These are phyloP conservation scores for Drosophila albomicans DNA, from an alignment of 1,140 invertebrate genomes.

Conservation along the genomic window DNA sequence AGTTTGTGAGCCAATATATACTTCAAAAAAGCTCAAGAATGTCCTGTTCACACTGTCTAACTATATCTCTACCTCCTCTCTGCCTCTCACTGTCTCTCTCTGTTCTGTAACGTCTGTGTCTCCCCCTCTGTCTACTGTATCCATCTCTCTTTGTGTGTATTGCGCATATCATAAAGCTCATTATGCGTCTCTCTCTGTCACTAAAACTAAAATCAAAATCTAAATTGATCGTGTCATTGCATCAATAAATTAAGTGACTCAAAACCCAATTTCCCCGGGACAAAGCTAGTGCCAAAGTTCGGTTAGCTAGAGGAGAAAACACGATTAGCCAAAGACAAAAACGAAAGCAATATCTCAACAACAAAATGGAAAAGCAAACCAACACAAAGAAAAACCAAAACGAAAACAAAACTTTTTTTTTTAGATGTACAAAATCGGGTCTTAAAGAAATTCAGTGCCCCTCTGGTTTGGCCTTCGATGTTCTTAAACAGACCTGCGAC, in stretches of 20 bases:
- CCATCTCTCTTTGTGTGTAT: conserved; percentile 46
- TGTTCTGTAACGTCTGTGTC: conserved; percentile 21
- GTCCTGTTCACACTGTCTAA: conserved; percentile 41
- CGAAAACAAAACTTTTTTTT: conserved; percentile 70
- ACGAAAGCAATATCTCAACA: conserved; percentile 11
- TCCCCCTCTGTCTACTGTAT: conserved; percentile 34
- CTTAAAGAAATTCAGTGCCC: conserved; percentile 97
- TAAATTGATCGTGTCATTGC: conserved; percentile 67
- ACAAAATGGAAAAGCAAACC: conserved; percentile 41
- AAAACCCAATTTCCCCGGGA: conserved; percentile 18
- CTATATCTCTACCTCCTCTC: conserved; percentile 20
- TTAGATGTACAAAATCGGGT: conserved; percentile 96
- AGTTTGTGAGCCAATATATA: conserved; percentile 45
- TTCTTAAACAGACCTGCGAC: conserved; percentile 98
- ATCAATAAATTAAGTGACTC: conserved; percentile 37
- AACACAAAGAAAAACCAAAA: conserved; percentile 19
- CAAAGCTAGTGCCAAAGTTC: conserved; percentile 68
- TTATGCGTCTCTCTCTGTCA: conserved; percentile 56
- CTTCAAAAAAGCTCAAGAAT: conserved; percentile 52
- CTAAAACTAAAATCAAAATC: conserved; percentile 48
- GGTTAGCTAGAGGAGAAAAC: conserved; percentile 52
- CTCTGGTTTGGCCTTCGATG: conserved; percentile 97
- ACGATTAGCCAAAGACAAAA: conserved; percentile 20
- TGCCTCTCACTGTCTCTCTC: conserved; percentile 10
- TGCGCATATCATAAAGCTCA: conserved; percentile 28